phyloP scores from a whole-genome alignment of 2,888 invertebrate species.

The Copidosoma aretas region DNA sequence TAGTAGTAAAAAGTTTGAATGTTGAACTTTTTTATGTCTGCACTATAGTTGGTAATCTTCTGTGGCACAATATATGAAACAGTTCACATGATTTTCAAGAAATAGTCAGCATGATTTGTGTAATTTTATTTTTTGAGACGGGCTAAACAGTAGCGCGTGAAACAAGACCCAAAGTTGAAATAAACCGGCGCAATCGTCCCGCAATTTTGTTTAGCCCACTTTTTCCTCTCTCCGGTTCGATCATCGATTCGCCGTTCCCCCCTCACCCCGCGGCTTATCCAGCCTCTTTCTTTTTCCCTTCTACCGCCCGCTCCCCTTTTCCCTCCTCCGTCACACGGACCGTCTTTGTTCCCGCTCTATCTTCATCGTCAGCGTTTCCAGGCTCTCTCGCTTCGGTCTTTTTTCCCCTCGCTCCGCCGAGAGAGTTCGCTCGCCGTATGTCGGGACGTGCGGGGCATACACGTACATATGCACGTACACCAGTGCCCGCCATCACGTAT shows the following conservation, averaged over 20 bases:
- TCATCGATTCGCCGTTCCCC: slow-evolving; percentile 26
- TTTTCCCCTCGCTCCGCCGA: slow-evolving; percentile 1
- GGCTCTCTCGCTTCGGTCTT: background rate
- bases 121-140: too few species aligned
- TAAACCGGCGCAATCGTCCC: slow-evolving; percentile 10
- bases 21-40: too few species aligned
- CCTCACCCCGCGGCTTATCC: slow-evolving; percentile 22
- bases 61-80: too few species aligned
- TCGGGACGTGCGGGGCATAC: slow-evolving; percentile 38
- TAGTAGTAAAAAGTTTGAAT: too few species aligned
- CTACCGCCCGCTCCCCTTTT: slow-evolving; percentile 2
- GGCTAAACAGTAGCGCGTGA: too few species aligned
- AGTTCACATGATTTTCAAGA: too few species aligned
- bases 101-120: too few species aligned
- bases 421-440: slow-evolving; percentile 54
- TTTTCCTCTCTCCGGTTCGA: slow-evolving; percentile 26
- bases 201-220: slow-evolving; percentile 35
- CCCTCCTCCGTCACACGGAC: slow-evolving; percentile 10
- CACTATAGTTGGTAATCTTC: too few species aligned
- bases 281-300: background rate
- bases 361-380: slow-evolving; percentile 32
- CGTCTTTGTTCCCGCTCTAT: slow-evolving; percentile 36
- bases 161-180: background rate
- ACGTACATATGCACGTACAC: too few species aligned
- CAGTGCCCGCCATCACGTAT: slow-evolving; percentile 8